phyloP scores from a whole-genome alignment of 2,888 invertebrate genomes.

The Enoplolaimus lenunculus region DNA sequence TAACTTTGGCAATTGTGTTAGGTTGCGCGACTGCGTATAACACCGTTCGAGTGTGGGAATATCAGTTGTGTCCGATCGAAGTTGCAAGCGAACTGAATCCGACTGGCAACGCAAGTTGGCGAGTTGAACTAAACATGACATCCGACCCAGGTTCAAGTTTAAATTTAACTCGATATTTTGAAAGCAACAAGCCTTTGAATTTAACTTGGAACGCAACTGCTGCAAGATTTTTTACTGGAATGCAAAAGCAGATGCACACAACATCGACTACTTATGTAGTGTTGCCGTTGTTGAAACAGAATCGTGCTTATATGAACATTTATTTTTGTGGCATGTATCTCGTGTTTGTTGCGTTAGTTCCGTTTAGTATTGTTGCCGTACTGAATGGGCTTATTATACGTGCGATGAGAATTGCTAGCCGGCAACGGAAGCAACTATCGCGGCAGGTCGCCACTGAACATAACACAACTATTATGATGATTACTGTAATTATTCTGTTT shows the following conservation, averaged over 20 bases:
- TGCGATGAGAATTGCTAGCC: not conserved
- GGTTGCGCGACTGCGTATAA: not conserved
- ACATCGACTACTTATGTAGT: not conserved
- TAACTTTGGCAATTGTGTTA: not conserved
- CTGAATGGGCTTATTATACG: not conserved
- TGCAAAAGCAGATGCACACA: not conserved
- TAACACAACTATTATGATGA: not conserved
- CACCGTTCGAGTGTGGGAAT: constrained; percentile 8
- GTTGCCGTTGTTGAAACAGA: not conserved
- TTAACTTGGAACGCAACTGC: not conserved
- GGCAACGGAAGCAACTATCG: not conserved
- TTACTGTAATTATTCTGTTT: not conserved
- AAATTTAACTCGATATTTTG: too few relatives aligned
- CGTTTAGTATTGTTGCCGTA: not conserved
- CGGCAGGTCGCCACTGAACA: not conserved
- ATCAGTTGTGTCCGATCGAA: not conserved
- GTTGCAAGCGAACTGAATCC: not conserved
- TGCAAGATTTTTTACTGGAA: too few relatives aligned
- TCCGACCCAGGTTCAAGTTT: too few relatives aligned
- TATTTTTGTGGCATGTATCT: not conserved
- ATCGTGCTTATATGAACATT: not conserved
- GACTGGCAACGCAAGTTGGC: not conserved
- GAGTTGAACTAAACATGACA: too few relatives aligned
- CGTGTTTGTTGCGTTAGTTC: not conserved
- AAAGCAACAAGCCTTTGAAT: not conserved